A percentile compares a stretch with the other conserved stretches of the same genome.
Evolutionary conservation across 2,113 vertebrate species (phyloP).

Genomic region (Tetraodon nigroviridis): DNA sequence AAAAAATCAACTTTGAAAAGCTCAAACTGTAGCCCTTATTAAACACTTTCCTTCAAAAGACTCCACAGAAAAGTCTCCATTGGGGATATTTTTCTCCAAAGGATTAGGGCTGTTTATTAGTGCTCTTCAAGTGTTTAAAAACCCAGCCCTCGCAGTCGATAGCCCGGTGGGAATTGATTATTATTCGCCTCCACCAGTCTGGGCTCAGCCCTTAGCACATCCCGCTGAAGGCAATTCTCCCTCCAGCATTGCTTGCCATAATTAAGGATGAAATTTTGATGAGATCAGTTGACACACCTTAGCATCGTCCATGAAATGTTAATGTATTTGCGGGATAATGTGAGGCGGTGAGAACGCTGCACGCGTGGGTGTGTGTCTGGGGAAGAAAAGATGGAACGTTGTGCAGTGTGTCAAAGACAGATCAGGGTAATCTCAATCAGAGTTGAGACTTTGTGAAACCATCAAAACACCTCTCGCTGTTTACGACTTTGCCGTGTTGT

Average conservation of each 20-base stretch:
- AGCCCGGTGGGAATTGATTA: conserved; percentile 16
- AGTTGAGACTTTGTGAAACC: no score
- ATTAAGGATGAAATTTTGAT: conserved; percentile 58
- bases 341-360: conserved; percentile 16
- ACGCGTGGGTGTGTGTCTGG: no score
- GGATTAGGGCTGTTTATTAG: conserved; percentile 31
- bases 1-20: no score
- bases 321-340: conserved; percentile 42
- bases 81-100: conserved; percentile 24
- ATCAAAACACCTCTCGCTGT: no score
- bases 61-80: conserved; percentile 6
- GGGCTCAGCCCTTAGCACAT: neutral
- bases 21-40: no score
- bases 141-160: conserved; percentile 11
- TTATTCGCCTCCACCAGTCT: neutral
- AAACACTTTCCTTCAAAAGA: neutral
- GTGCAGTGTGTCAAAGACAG: conserved; percentile 45
- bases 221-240: conserved; percentile 14
- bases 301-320: conserved; percentile 55
- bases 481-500: neutral
- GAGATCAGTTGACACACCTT: conserved; percentile 56
- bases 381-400: no score
- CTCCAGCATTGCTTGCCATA: conserved; percentile 29
- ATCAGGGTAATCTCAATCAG: conserved; percentile 60
- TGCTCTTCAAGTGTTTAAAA: conserved; percentile 24